phyloP scores from a whole-genome alignment of 2,797 vertebrate species.

The Rhabdophis nuchalis region DNA sequence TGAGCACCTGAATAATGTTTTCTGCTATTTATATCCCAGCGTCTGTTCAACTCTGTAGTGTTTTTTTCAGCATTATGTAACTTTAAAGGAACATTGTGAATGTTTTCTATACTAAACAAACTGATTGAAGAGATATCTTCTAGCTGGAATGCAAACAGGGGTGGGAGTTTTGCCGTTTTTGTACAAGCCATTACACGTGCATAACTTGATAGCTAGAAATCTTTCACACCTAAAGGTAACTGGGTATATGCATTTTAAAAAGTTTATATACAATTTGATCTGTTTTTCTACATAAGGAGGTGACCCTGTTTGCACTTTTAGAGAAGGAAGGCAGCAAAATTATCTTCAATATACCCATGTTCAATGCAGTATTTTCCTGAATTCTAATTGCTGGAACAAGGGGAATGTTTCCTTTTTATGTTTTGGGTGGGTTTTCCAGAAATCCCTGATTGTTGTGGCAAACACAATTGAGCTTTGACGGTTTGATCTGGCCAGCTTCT shows the following conservation, averaged over 20 bases:
- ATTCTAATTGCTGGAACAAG: not conserved
- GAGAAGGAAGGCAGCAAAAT: not conserved
- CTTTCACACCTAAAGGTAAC: slow-evolving; percentile 47
- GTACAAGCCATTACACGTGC: slow-evolving; percentile 12
- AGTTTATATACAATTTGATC: slow-evolving; percentile 36
- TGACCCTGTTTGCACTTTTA: not conserved
- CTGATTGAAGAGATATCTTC: not conserved
- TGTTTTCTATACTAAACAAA: slow-evolving; percentile 16
- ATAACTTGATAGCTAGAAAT: slow-evolving; percentile 22
- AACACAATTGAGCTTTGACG: not conserved
- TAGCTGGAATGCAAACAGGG: slow-evolving; percentile 19
- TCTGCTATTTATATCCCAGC: not conserved
- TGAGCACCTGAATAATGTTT: slow-evolving; percentile 5
- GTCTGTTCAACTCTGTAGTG: not conserved
- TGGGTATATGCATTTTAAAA: slow-evolving; percentile 22
- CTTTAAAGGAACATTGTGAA: slow-evolving; percentile 18
- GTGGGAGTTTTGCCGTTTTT: not conserved
- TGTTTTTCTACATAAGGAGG: not conserved
- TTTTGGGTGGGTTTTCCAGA: not conserved
- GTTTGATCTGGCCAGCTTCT: not conserved
- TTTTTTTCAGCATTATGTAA: not conserved
- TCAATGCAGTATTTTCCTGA: not conserved
- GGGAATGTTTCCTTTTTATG: not conserved
- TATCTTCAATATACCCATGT: not conserved
- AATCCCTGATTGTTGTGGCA: not conserved